These are phyloP conservation scores for Microplitis deprimator DNA, from an alignment of 2,888 invertebrate species.

Conservation along the genomic window DNA sequence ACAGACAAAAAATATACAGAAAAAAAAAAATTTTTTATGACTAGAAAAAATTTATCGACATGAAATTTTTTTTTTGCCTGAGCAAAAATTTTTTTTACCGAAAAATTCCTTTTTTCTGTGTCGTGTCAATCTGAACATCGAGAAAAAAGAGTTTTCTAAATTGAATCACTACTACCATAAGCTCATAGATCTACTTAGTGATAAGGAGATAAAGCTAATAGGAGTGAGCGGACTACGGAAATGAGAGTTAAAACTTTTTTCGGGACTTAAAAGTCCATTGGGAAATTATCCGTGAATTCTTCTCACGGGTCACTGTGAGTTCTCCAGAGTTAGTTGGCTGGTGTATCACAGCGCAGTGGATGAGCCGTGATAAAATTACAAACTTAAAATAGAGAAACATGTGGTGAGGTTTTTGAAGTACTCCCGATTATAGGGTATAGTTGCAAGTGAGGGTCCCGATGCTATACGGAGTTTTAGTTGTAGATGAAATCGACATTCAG, in stretches of 20 bases:
- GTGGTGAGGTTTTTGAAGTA: slow-evolving; percentile 12
- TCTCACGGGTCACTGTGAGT: slow-evolving; percentile 22
- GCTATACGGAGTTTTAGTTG: slow-evolving; percentile 5
- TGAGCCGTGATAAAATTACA: slow-evolving; percentile 40
- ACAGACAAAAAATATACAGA: too few relatives aligned
- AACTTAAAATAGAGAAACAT: slow-evolving; percentile 25
- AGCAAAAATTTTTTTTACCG: too few relatives aligned
- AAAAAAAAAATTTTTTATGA: too few relatives aligned
- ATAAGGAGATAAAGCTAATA: neutral
- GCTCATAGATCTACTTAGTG: neutral
- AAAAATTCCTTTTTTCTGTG: neutral
- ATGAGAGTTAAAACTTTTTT: slow-evolving; percentile 24
- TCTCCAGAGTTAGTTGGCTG: slow-evolving; percentile 9
- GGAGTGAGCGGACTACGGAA: neutral
- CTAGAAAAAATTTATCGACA: too few relatives aligned
- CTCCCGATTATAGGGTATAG: neutral
- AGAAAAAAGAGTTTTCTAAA: neutral
- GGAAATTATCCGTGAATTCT: slow-evolving; percentile 38
- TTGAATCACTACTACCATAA: neutral
- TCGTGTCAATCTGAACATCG: neutral
- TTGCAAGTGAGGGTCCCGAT: neutral
- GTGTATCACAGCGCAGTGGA: slow-evolving; percentile 34
- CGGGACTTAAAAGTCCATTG: slow-evolving; percentile 14
- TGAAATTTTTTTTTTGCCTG: too few relatives aligned
- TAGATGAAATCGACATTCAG: slow-evolving; percentile 45